Base-by-base conservation (phyloP, 2,888 invertebrate species). In the Mystacides longicornis region DNA sequence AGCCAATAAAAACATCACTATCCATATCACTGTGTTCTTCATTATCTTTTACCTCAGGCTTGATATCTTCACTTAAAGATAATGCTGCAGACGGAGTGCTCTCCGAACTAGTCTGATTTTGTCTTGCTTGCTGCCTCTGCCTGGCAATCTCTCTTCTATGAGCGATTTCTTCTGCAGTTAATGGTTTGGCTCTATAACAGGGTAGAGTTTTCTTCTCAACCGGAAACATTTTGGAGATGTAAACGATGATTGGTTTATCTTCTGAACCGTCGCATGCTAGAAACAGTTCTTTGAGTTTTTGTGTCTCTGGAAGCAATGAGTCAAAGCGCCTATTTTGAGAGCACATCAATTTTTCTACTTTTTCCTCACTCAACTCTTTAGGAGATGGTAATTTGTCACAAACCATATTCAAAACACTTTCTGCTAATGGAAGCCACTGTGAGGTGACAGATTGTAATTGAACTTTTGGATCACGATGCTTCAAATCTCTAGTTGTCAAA, bases 141-240 rank as follows among this genome's bases (percentile, higher is more conserved):
- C 85, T 78, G 0, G 87, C 87, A 55, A 75, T 72, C 64, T 86
- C 86, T 55, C 87, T 75, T 52, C 89, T 78, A 5, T 77, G 67
- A 11, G 81, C 78, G 68, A 93, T 78, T 68, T 93, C 89, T 67
- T 86, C 86, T 16, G 77, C 75, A 1, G 86, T 89, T 59, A 92
- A 72, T n/a, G 82, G 79, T 67, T 87, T 88, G 7, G 86, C 82
- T 67, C 83, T 86, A 68, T 92, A 88, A 68, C 91, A 83, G 0
- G 93, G 93, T 60, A 96, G 69, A 57, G 77, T 73, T 62, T 79
- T 82, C 59, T 80, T 82, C 66, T 92, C 89, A 22, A 87, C 82
- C 52, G 89, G 85, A 72, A 91, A 87, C 93, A 97, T 94, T 80
- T 96, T 93, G 0, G 93, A 93, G 64, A 90, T 81, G 77, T 81